Conservation (phyloP, 1,140 invertebrate genomes). For the Venustaconcha ellipsiformis region DNA sequence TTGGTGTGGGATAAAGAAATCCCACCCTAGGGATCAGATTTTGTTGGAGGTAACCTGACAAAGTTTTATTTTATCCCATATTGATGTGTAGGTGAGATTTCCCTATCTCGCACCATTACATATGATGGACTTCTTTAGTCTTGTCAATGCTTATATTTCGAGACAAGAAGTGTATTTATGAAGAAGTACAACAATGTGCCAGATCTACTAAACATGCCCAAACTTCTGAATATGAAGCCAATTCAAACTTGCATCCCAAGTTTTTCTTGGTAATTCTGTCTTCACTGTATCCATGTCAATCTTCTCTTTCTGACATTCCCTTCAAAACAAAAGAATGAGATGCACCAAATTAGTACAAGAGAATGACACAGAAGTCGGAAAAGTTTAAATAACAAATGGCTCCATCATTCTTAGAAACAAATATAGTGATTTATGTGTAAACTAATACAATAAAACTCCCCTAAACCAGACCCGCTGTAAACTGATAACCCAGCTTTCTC, state of each 20-base stretch:
- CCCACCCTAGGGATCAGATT: too few species aligned
- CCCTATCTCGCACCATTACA: too few species aligned
- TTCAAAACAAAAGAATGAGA: conserved; percentile 4
- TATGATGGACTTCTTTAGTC: too few species aligned
- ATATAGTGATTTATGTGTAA: not conserved
- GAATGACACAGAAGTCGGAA: not conserved
- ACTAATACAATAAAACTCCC: not conserved
- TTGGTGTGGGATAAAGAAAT: too few species aligned
- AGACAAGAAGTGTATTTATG: too few species aligned
- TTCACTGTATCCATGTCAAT: conserved; percentile 7
- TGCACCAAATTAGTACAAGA: not conserved
- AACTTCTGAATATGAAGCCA: conserved; percentile 26
- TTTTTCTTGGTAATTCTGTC: conserved; percentile 9
- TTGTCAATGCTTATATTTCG: too few species aligned
- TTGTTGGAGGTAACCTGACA: too few species aligned
- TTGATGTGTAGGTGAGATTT: too few species aligned
- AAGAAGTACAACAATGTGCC: not conserved
- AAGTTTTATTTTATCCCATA: too few species aligned
- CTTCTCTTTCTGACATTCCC: conserved; percentile 16
- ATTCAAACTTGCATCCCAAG: conserved; percentile 17
- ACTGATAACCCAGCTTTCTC: not conserved
- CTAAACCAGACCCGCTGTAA: not conserved
- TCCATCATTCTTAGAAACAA: not conserved
- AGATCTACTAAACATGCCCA: conserved; percentile 12
- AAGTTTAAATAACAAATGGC: not conserved